phyloP scores from a whole-genome alignment of 2,888 invertebrate genomes.

The Chorisops tibialis region DNA sequence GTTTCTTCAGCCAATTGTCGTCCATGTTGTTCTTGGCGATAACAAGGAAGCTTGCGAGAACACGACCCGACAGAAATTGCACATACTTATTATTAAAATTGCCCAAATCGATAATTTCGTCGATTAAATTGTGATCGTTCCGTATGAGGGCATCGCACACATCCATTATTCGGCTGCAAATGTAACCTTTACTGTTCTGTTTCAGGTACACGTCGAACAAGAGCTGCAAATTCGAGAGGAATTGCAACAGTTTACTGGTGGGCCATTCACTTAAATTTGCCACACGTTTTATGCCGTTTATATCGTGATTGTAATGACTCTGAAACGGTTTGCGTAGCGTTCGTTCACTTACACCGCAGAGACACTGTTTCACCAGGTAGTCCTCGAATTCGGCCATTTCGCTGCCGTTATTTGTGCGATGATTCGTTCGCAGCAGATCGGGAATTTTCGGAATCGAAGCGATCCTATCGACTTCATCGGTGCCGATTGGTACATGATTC shows the following conservation, averaged over 20 bases:
- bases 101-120: slow-evolving; percentile 76
- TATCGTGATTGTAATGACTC: slow-evolving; percentile 55
- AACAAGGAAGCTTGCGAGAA: slow-evolving; percentile 77
- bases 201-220: slow-evolving; percentile 81
- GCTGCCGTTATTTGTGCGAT: slow-evolving; percentile 33
- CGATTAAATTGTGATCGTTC: slow-evolving; percentile 79
- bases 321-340: slow-evolving; percentile 69
- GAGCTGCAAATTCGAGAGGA: slow-evolving; percentile 78
- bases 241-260: slow-evolving; percentile 67
- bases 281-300: slow-evolving; percentile 54
- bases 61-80: slow-evolving; percentile 74
- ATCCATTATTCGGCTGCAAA: slow-evolving; percentile 76
- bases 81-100: slow-evolving; percentile 77
- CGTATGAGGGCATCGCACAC: slow-evolving; percentile 76
- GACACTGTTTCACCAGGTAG: slow-evolving; percentile 68
- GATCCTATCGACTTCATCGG: slow-evolving; percentile 31
- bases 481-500: not conserved
- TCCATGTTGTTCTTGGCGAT: slow-evolving; percentile 79
- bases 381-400: slow-evolving; percentile 51
- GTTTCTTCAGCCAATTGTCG: slow-evolving; percentile 74
- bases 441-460: slow-evolving; percentile 28
- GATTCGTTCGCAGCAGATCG: slow-evolving; percentile 27
- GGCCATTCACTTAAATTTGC: slow-evolving; percentile 62
- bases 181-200: slow-evolving; percentile 76
- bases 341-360: slow-evolving; percentile 72